Base-by-base conservation (phyloP, 2,888 invertebrate genomes). In the Nomada goodeniana region DNA sequence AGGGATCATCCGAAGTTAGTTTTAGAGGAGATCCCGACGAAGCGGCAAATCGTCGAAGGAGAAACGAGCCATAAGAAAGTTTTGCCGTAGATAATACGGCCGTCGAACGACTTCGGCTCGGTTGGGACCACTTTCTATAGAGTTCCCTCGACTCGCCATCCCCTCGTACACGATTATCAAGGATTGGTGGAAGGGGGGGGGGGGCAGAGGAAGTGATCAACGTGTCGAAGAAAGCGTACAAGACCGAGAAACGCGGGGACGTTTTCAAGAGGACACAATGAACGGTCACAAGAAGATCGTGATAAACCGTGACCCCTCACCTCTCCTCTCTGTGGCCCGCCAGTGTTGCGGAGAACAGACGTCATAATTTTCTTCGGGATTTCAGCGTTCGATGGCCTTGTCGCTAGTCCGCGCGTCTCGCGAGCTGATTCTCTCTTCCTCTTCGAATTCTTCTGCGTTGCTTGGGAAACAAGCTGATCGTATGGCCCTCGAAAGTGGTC, bases 201-300 rank as follows among this genome's bases (percentile, higher is more conserved):
- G 13, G 81, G 82, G 70, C 29, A 72, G 82, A 79, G 87, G 79
- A 86, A 86, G 87, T 84, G 87, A 89, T 88, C 88, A 88, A 88
- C 85, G 83, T 76, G 83, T 85, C 83, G 83, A 42, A 13, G 60
- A 29, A 26, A 44, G 18, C 57, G 74, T 47, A 69, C 76, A 57
- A 59, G 47, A 53, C n/a, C 42, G 44, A 63, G 60, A 59, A 29
- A 68, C 64, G 55, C 9, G 29, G 47, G 60, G 44, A 78, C 84
- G 82, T 84, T 89, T 87, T 84, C 78, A 73, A 79, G 68, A 68
- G 36, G 68, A 82, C 86, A 90, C 89, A 89, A 89, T 89, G 81
- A 88, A 67, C 82, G 78, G 79, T 70, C 88, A 85, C 86, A 84
- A 88, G 85, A 83, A 86, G 87, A 76, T 71, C 76, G 23, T 60